Base-by-base conservation (phyloP, 1,140 invertebrate species). In the Hycleus cichorii region DNA sequence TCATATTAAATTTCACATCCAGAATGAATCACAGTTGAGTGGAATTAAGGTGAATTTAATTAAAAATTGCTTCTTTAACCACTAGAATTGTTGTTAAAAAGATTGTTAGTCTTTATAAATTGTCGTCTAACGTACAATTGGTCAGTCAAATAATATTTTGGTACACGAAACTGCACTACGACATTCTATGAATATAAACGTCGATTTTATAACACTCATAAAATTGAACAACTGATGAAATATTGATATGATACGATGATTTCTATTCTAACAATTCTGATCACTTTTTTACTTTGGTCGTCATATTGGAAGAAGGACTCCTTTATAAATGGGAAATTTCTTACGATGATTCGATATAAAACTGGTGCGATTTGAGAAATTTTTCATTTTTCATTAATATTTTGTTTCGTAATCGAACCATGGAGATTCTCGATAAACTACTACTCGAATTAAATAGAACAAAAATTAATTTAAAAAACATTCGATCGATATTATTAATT, bases 281-380 rank as follows among this genome's bases (percentile, higher is more conserved):
- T 32, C 32, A 32, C 32, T 32, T 32, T 32, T 32, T 32, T 32
- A 32, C 7, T 32, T 32, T 32, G 32, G 32, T 32, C 32, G 32
- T 32, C 32, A 32, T 32, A 32, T 7, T 32, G 32, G 32, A 5
- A 32, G 32, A 5, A 32, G 7, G 7, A 2, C 32, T 32, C 7
- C 32, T 32, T 32, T 7, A 7, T 32, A 32, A 32, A 32, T 43
- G 27, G 32, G 25, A 49, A 49, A 32, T 63, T 69, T 69, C 59
- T 69, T 69, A 25, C 65, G 58, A 58, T 67, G 67, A 49, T 69
- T 67, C 38, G 64, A 65, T 8, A 67, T 59, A 38, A 63, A 58
- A 49, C 63, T 67, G 42, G 44, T 60, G 47, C 40, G 38, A 57
- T 58, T 63, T 39, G 43, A 51, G 25, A 47, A 59, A 5, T 47